These are phyloP conservation scores for Albula glossodonta DNA, from an alignment of 2,113 vertebrate genomes.

Conservation along the genomic window DNA sequence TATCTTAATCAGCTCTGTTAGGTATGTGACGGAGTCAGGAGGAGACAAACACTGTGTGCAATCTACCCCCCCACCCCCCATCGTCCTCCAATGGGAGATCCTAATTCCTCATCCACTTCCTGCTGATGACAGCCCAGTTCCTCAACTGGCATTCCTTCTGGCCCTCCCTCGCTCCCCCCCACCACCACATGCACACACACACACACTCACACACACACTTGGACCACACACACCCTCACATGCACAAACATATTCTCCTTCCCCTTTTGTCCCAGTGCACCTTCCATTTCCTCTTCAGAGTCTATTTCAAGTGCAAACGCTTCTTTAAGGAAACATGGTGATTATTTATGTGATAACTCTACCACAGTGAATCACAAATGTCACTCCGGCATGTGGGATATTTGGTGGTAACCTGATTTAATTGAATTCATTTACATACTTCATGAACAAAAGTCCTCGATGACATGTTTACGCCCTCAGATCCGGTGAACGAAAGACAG, in stretches of 20 bases:
- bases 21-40: conserved; percentile 71
- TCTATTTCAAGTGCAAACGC: conserved; percentile 26
- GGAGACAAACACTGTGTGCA: conserved; percentile 44
- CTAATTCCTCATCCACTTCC: conserved; percentile 75
- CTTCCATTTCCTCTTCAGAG: conserved; percentile 26
- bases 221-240: conserved; percentile 67
- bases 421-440: neutral
- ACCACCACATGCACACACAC: conserved; percentile 20
- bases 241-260: conserved; percentile 58
- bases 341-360: neutral
- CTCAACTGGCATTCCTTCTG: conserved; percentile 34
- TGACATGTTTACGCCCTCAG: too few relatives aligned
- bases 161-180: conserved; percentile 51
- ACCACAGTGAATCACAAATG: neutral
- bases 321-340: neutral
- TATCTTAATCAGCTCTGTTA: conserved; percentile 71
- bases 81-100: conserved; percentile 60
- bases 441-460: too few relatives aligned
- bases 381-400: neutral
- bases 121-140: conserved; percentile 75
- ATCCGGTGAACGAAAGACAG: too few relatives aligned
- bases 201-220: conserved; percentile 26
- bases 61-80: conserved; percentile 62
- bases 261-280: conserved; percentile 9
- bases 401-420: neutral